phyloP scores from a whole-genome alignment of 2,113 vertebrate genomes.

The Thymallus thymallus region DNA sequence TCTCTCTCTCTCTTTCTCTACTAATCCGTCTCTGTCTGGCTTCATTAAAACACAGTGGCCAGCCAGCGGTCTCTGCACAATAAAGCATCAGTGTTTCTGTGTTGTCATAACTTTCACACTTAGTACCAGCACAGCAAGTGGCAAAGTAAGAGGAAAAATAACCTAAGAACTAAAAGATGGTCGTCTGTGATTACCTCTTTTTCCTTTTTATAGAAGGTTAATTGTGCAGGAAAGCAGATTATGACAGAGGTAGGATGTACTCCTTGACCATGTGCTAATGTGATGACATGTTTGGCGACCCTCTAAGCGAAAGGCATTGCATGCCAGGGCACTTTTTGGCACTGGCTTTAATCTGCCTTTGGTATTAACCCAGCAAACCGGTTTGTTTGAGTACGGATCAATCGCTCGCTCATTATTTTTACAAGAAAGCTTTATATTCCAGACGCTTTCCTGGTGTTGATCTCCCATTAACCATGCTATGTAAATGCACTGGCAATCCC shows the following conservation, averaged over 20 bases:
- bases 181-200: conserved; percentile 54
- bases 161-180: conserved; percentile 51
- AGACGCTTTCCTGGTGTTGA: conserved; percentile 72
- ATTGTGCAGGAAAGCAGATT: conserved; percentile 85
- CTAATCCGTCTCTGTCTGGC: conserved; percentile 53
- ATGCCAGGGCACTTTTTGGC: conserved; percentile 77
- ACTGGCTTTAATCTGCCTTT: conserved; percentile 77
- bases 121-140: conserved; percentile 35
- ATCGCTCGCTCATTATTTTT: conserved; percentile 79
- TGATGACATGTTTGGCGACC: conserved; percentile 79
- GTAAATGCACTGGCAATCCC: conserved; percentile 74
- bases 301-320: conserved; percentile 68
- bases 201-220: conserved; percentile 75
- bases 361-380: conserved; percentile 80
- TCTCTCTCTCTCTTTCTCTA: conserved; percentile 2
- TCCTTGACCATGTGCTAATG: conserved; percentile 83
- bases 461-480: conserved; percentile 80
- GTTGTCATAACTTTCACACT: conserved; percentile 50
- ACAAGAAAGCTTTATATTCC: conserved; percentile 78
- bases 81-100: conserved; percentile 51
- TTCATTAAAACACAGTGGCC: conserved; percentile 67
- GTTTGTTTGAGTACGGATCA: conserved; percentile 80
- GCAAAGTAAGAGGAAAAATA: conserved; percentile 44
- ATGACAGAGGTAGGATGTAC: conserved; percentile 74
- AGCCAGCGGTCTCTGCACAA: conserved; percentile 47